Evolutionary conservation across 2,113 vertebrate genomes (phyloP), one percentile per base, ranked within the genome.

Genomic region (Antigone vipio): DNA sequence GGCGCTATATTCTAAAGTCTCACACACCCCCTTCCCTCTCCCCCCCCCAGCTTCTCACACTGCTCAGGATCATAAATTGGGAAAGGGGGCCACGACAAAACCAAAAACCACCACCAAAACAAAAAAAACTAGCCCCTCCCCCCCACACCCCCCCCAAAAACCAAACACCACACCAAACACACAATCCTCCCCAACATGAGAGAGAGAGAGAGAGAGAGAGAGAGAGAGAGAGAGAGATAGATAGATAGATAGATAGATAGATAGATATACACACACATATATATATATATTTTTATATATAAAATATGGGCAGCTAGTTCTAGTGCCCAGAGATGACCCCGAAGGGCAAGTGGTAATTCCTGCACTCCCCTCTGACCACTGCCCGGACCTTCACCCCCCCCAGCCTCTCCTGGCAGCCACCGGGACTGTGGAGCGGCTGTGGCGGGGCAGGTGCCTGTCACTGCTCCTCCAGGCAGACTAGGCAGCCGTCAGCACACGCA

Each of bases 1-100:
- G 67, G 29, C 4, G 69, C 79, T 30, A 42, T 14, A 53, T 9
- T 26, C 40, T 9, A 35, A 73, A 86, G 19, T 42, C 40, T 42
- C 40, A 42, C 11, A 42, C 40, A 10, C 11, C 19, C 8, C 5
- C 7, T 20, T 11, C 38, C 11, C 2, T 0, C 3, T 26, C 23
- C 23, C 30, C 62, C n/a, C 34, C 23, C 49, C 81, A 62, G 47
- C 15, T 80, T 80, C 55, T 76, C 11, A 16, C 13, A 11, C 49
- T 44, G 15, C 23, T 72, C 3, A 1, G n/a, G 14, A 19, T 63
- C n/a, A 60, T 49, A 52, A 58, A 44, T 0, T 32, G 27, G 24
- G 40, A 3, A 42, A 12, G 6, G 7, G 17, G 15, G 27, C 8
- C 15, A 53, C 29, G 52, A 15, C 9, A 17, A 71, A 44, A 44